These are phyloP conservation scores for Empis stercorea DNA, from an alignment of 2,888 invertebrate species.

Conservation along the genomic window DNA sequence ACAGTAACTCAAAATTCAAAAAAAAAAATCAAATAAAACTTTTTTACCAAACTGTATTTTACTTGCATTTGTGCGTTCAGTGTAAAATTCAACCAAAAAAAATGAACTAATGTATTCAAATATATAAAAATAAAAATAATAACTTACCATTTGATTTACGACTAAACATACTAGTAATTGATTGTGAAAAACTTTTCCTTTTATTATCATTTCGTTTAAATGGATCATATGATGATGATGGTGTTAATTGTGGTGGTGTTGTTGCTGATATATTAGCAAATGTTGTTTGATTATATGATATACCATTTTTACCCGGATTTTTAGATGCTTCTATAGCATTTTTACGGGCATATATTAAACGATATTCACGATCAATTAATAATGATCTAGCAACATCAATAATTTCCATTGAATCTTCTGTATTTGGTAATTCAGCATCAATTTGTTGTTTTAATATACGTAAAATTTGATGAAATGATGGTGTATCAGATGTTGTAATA, in stretches of 20 bases:
- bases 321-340: conserved; percentile 41
- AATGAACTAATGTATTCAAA: no score
- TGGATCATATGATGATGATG: conserved; percentile 37
- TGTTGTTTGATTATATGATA: conserved; percentile 20
- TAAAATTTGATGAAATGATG: conserved; percentile 80
- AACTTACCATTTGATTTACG: conserved; percentile 38
- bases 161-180: conserved; percentile 62
- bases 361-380: conserved; percentile 65
- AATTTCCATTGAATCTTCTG: conserved; percentile 43
- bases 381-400: conserved; percentile 68
- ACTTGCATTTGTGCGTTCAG: no score
- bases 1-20: no score
- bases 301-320: conserved; percentile 17
- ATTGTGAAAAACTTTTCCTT: conserved; percentile 60
- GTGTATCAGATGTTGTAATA: conserved; percentile 79
- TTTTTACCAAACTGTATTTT: no score
- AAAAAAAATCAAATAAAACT: no score
- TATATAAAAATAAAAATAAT: not conserved
- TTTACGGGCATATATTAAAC: conserved; percentile 55
- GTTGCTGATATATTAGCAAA: conserved; percentile 30
- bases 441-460: conserved; percentile 73
- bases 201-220: conserved; percentile 56
- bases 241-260: conserved; percentile 31
- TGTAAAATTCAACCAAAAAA: no score
- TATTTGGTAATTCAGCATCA: conserved; percentile 55